Base-by-base conservation (phyloP, 2,888 invertebrate species). In the Cantharis flavilabris region DNA sequence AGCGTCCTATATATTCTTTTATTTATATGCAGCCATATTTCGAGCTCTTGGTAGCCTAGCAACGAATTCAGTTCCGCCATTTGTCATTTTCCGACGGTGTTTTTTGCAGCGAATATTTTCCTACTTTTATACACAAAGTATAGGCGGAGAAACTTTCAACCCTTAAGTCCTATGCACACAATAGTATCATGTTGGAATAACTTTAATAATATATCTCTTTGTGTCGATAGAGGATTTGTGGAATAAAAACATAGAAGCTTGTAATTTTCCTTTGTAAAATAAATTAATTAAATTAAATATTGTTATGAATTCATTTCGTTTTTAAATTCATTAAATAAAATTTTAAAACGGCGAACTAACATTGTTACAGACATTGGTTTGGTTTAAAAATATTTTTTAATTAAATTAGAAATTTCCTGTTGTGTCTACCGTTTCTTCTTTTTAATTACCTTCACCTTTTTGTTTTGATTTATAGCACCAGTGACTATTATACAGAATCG, bases 21-120 rank as follows among this genome's bases (percentile, higher is more conserved):
- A 86, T 86, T 86, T 86, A 86, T 86, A 86, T 86, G 84, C 86
- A 86, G 86, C 86, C 86, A 86, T 86, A 86, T 85, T 86, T 86
- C 85, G 82, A 81, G 82, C 81, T 81, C 79, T 78, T 78, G 82
- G 86, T 85, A 82, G 78, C 86, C 85, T 85, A 86, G 86, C 86
- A 85, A 86, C 86, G 83, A 83, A 83, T 84, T 83, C 84, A 82
- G 85, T 83, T 84, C 85, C 84, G 86, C 86, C 86, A 86, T 86
- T 86, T 86, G 86, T 86, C 86, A 86, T 86, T 86, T 85, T 86
- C 84, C 84, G 83, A 83, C 83, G 83, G 84, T 81, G 84, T 84
- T 84, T 86, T 86, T 86, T 85, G 83, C 82, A 80, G 82, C 83
- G 83, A 85, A 86, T 85, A 86, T 85, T 86, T 84, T 85, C 84